Evolutionary conservation across 1,140 invertebrate species (phyloP), one percentile per base, ranked within the genome.

Genomic region (Anoplophora glabripennis): DNA sequence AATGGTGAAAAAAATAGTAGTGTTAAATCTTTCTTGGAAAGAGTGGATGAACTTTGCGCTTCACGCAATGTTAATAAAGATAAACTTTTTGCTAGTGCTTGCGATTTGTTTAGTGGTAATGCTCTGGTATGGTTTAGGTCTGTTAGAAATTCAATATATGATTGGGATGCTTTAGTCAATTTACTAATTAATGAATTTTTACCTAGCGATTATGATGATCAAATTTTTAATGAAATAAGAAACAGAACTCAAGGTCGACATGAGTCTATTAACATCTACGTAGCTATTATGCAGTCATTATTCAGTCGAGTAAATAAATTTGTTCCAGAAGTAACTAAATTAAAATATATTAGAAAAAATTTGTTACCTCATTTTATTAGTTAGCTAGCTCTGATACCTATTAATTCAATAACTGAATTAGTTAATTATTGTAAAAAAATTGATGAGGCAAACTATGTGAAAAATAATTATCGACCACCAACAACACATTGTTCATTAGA

Each of bases 101-200:
- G 61, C 2, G 65, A 70, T 17, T 64, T 73, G 12, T 72, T 72
- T 59, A 51, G 55, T 0, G 69, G 51, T 33, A 65, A 67, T 47
- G 70, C 72, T 17, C 41, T 70, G 1, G 63, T 71, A 33, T 72
- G 70, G 72, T 72, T 42, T 47, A 44, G 67, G 11, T 56, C 53
- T 21, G 38, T 70, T 8, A 49, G 55, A 38, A 40, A 56, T 4
- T 8, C 12, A 7, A 10, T 28, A 36, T 67, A 3, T 45, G 28
- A 21, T 42, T 72, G 72, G 70, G 44, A 60, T 48, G 59, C 65
- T 3, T 41, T 72, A 10, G 35, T 56, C 14, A 4, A 0, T 10
- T 9, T 53, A 1, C 53, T 71, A 17, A 63, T 46, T 37, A 1
- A 41, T 14, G 67, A 72, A 56, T 73, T 73, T 53, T 46, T 45